These are phyloP conservation scores for Drosophila repletoides DNA, from an alignment of 1,140 invertebrate genomes.

Conservation along the genomic window DNA sequence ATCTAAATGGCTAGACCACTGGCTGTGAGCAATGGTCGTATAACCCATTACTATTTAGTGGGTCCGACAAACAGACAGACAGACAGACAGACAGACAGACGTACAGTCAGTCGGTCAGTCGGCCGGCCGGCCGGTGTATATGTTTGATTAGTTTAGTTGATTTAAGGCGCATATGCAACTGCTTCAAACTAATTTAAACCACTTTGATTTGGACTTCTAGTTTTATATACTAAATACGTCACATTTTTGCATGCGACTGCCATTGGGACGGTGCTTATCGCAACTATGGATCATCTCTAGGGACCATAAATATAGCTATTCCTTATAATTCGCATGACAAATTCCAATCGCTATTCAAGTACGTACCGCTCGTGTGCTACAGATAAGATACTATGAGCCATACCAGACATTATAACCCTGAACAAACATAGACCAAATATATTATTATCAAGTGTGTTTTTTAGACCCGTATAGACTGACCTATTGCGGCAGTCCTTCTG, in stretches of 20 bases:
- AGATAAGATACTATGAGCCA: constrained; percentile 18
- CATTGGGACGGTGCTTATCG: constrained; percentile 13
- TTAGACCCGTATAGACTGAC: background rate
- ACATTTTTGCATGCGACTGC: constrained; percentile 10
- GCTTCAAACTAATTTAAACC: constrained; percentile 54
- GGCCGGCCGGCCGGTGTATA: background rate
- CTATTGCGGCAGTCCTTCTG: background rate
- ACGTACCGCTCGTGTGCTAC: background rate
- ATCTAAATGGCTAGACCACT: constrained; percentile 59
- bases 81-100: background rate
- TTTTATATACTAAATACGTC: constrained; percentile 18
- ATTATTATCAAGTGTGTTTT: background rate
- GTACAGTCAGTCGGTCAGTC: background rate
- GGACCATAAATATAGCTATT: constrained; percentile 1
- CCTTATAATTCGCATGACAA: constrained; percentile 12
- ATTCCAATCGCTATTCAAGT: constrained; percentile 17
- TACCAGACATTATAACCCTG: constrained; percentile 3
- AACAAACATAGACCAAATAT: background rate
- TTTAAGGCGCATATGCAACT: constrained; percentile 47
- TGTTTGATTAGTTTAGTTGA: constrained; percentile 1
- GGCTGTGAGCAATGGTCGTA: constrained; percentile 28
- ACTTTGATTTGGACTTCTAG: constrained; percentile 29
- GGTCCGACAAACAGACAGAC: constrained; percentile 1
- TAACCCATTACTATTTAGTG: background rate
- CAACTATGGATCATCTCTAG: constrained; percentile 7